These are phyloP conservation scores for Drosophila hamatofila DNA, from an alignment of 2,888 invertebrate genomes.

Conservation along the genomic window DNA sequence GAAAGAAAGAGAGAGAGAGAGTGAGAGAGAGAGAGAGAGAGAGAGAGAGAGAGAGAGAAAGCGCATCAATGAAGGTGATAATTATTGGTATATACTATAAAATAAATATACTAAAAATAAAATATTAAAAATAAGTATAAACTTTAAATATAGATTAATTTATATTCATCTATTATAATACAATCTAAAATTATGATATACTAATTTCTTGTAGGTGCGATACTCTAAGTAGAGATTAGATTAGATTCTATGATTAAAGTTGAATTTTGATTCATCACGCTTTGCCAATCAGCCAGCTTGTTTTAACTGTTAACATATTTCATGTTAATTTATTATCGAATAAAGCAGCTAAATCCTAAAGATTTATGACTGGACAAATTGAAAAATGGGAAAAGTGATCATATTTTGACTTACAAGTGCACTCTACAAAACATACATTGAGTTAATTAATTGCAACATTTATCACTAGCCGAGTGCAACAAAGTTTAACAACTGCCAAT, in stretches of 20 bases:
- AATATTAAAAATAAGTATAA: not conserved
- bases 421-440: slow-evolving; percentile 3
- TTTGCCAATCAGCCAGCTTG: not conserved
- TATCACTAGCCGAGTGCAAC: slow-evolving; percentile 23
- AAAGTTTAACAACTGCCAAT: slow-evolving; percentile 26
- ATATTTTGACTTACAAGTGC: slow-evolving; percentile 34
- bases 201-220: too few species aligned
- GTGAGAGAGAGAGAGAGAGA: not conserved
- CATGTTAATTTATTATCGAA: not conserved
- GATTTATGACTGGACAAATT: slow-evolving; percentile 9
- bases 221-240: not conserved
- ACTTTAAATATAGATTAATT: not conserved
- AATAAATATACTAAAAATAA: not conserved
- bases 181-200: not conserved
- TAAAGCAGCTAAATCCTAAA: not conserved
- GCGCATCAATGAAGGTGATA: too few species aligned
- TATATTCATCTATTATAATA: not conserved
- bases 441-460: slow-evolving; percentile 42
- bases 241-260: not conserved
- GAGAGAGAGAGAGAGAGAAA: not conserved
- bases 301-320: not conserved
- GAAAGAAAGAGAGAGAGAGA: not conserved
- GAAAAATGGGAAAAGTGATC: slow-evolving; percentile 5
- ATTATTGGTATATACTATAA: too few species aligned
- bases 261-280: not conserved